Base-by-base conservation (phyloP, 1,140 invertebrate species). In the Ditylenchus dipsaci region DNA sequence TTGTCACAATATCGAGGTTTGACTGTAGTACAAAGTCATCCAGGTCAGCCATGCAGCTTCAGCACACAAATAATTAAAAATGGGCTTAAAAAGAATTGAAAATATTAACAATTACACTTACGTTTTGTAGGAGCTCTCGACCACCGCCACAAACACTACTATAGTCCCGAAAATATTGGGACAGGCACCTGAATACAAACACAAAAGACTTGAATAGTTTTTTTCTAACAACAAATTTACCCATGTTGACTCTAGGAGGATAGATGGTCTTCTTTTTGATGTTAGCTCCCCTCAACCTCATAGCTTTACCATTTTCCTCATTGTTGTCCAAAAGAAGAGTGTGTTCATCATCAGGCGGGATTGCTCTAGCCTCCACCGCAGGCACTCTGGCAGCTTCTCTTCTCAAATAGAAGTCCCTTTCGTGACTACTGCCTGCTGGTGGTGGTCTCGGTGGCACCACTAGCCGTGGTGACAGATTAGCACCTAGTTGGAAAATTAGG, bases 111-210 rank as follows among this genome's bases (percentile, higher is more conserved):
- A 17, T 43, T n/a, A 47, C 27, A 67, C 68, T 69, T 60, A 77
- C 75, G 70, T 78, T 74, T 79, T 71, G 49, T 75, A 75, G 21
- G 75, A 78, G 33, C 43, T 66, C 60, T 76, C 68, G 1, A 68
- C 74, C 61, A 68, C 67, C 5, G 67, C 77, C 19, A 78, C 77
- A 38, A 78, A 71, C n/a, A 78, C 69, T 13, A 62, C 43, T 0
- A 78, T 68, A 43, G 68, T 76, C 42, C 77, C 77, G 43, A 69
- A 79, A 1, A 68, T 27, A 19, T 63, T 63, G 11, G 65, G 61
- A 60, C 77, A 78, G n/a, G 23, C 47, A 15, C 77, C 33, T 38
- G 11, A 38, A 38, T 11, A 38, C 33, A 38, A 38, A 38, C 11
- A 38, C n/a, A 38, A 38, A 11, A 38, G 33, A 5, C 33, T 3